A percentile compares a stretch with the other conserved stretches of the same genome.
phyloP scores from a whole-genome alignment of 2,113 vertebrate species.

The Acanthochromis polyacanthus region DNA sequence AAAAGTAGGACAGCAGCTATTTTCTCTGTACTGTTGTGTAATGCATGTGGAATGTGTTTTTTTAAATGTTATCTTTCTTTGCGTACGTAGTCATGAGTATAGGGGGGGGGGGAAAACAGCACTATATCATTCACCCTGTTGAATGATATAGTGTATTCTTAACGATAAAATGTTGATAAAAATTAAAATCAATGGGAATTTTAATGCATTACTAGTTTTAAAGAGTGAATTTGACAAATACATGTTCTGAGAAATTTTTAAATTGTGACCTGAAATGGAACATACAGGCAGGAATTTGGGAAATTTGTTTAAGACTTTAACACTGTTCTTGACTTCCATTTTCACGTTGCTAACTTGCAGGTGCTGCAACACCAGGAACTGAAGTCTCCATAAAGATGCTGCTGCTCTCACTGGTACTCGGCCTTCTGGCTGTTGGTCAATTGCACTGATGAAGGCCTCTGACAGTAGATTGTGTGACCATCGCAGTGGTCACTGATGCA shows the following conservation, averaged over 20 bases:
- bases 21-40: conserved; percentile 18
- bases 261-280: neutral
- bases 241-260: neutral
- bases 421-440: conserved; percentile 11
- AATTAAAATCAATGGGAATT: neutral
- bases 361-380: conserved; percentile 6
- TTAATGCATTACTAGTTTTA: neutral
- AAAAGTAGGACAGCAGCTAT: neutral
- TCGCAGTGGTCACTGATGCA: conserved; percentile 27
- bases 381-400: conserved; percentile 17
- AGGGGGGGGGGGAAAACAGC: no score
- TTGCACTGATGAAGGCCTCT: conserved; percentile 25
- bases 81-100: neutral
- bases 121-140: no score
- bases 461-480: conserved; percentile 17
- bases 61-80: conserved; percentile 38
- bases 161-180: neutral
- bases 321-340: neutral
- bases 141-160: no score
- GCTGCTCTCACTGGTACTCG: conserved; percentile 43
- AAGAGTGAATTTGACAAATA: neutral
- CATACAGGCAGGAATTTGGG: neutral
- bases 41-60: conserved; percentile 26
- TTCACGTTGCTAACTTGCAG: neutral
- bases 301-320: neutral